These are phyloP conservation scores for Pollenia griseotomentosa DNA, from an alignment of 2,888 invertebrate species.

Conservation along the genomic window DNA sequence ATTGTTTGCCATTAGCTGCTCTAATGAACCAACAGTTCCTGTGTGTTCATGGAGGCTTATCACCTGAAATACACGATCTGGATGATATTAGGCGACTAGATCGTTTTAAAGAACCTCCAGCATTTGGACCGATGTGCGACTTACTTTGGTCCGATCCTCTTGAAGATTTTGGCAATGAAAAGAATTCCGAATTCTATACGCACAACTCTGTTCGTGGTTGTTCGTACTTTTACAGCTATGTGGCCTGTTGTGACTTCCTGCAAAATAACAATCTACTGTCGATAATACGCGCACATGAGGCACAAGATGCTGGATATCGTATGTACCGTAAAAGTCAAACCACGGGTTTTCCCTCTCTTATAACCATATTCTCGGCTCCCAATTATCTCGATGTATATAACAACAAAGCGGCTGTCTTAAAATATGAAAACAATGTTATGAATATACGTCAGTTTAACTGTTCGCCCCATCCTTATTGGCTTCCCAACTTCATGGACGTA, in stretches of 20 bases:
- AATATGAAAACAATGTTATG: constrained; percentile 99
- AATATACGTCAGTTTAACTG: constrained; percentile 99
- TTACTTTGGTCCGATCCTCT: constrained; percentile 99
- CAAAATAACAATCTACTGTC: constrained; percentile 99
- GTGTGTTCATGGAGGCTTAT: constrained; percentile 99
- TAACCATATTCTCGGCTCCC: constrained; percentile 99
- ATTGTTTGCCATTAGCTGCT: constrained; percentile 99
- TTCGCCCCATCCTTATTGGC: constrained; percentile 99
- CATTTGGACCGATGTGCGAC: constrained; percentile 99
- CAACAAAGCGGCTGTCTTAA: constrained; percentile 99
- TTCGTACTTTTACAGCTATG: constrained; percentile 99
- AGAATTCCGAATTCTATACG: constrained; percentile 99
- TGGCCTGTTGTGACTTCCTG: constrained; percentile 99
- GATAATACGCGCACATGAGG: constrained; percentile 99
- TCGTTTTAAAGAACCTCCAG: constrained; percentile 99
- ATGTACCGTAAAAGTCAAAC: constrained; percentile 99
- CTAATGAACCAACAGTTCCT: constrained; percentile 99
- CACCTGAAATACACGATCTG: constrained; percentile 99
- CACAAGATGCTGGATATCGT: constrained; percentile 98
- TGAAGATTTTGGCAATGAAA: constrained; percentile 99
- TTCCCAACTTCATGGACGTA: constrained; percentile 99
- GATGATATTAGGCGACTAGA: constrained; percentile 99
- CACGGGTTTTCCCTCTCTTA: constrained; percentile 99
- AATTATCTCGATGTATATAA: constrained; percentile 99
- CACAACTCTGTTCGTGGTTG: constrained; percentile 99